Base-by-base conservation (phyloP, 2,888 invertebrate species). In the Acleris cristana region DNA sequence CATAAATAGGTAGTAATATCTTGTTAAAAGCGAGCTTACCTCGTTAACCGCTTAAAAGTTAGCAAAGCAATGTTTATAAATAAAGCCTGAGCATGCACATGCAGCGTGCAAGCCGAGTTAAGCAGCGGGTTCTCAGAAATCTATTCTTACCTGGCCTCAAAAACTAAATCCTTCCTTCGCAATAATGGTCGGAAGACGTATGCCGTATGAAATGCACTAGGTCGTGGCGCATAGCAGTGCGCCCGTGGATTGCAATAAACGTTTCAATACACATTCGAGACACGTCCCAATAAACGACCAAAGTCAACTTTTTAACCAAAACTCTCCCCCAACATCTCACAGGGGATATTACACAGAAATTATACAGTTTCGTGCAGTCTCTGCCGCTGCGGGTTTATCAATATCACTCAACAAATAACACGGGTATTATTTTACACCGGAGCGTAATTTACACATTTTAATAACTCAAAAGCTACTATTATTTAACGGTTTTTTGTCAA, bases 191-290 rank as follows among this genome's bases (percentile, higher is more conserved):
- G 75, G 96, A 96, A 74, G 96, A 96, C 72, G 96, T 96, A 90
- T 96, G 96, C 83, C 96, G 93, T 89, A 96, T 96, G 82, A 95
- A 95, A 81, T 95, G 94, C 85, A 95, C 92, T 87, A 95, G 90
- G 88, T 95, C 94, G 94, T 95, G 95, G 94, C 96, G 95, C 96
- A 96, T 96, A 94, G 95, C 95, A 94, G 95, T 94, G 91, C 95
- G 94, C 89, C 92, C 92, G 91, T 92, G 92, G 78, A 92, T 92
- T 80, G 92, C 92, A 86, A 87, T 92, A 69, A 92, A 92, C 88
- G 92, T 89, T 90, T 92, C 92, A 88, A 92, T 91, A 92, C 92
- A 92, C 92, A 92, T 92, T 92, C 92, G 92, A 88, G 85, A 89
- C 79, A 89, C 87, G 87, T 91, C 90, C 87, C 81, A 86, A 76